A percentile compares a stretch with the other conserved stretches of the same genome.
phyloP scores from a whole-genome alignment of 1,140 invertebrate genomes.

The Zaprionus africanus region DNA sequence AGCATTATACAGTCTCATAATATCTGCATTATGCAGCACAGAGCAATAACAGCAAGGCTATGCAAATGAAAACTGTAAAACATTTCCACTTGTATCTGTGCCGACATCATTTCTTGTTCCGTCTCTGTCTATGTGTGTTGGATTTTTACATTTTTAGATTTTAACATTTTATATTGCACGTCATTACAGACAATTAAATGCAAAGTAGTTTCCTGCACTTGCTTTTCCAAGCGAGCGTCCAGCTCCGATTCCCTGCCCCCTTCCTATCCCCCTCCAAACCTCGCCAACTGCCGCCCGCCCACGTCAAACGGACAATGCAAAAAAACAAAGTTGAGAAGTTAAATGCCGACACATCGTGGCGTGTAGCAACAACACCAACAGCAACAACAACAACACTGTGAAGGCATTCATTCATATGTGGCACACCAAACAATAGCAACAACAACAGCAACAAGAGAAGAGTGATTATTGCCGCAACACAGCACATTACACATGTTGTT shows the following conservation, averaged over 20 bases:
- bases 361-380: slow-evolving; percentile 70
- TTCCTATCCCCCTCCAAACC: not conserved
- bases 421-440: slow-evolving; percentile 59
- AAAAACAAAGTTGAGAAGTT: slow-evolving; percentile 75
- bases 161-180: slow-evolving; percentile 84
- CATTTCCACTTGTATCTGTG: slow-evolving; percentile 57
- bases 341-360: slow-evolving; percentile 79
- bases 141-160: slow-evolving; percentile 79
- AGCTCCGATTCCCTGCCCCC: slow-evolving; percentile 26
- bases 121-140: slow-evolving; percentile 24
- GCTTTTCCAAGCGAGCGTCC: slow-evolving; percentile 56
- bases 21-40: slow-evolving; percentile 24
- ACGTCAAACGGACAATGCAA: slow-evolving; percentile 67
- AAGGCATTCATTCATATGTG: slow-evolving; percentile 77
- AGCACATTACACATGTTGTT: slow-evolving; percentile 83
- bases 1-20: not conserved
- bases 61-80: slow-evolving; percentile 46
- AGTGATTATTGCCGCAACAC: slow-evolving; percentile 82
- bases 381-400: slow-evolving; percentile 53
- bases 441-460: slow-evolving; percentile 40
- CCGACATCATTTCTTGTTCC: slow-evolving; percentile 38
- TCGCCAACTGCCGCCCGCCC: slow-evolving; percentile 41
- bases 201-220: slow-evolving; percentile 84
- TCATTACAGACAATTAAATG: slow-evolving; percentile 85
- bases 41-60: slow-evolving; percentile 28